Conservation (phyloP, 2,888 invertebrate genomes). For the Terebella lapidaria region DNA sequence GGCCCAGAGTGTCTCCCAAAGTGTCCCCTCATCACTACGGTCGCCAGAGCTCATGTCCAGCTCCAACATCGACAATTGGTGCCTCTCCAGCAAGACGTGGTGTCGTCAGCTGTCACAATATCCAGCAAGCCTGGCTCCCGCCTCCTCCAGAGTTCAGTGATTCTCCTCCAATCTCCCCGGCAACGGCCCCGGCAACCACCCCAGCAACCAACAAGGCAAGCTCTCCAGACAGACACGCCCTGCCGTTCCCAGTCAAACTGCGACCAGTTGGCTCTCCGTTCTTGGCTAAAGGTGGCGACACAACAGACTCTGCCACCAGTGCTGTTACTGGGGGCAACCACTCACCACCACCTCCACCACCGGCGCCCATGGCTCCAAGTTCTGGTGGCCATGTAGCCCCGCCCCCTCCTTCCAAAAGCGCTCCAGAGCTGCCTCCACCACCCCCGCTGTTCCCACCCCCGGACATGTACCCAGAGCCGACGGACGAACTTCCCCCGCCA, state of each 20-base stretch:
- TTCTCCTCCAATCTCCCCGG: no score
- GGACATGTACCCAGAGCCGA: background rate
- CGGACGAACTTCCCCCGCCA: background rate
- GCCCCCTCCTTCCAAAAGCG: background rate
- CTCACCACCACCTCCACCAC: background rate
- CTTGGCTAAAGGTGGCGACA: no score
- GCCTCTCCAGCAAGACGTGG: no score
- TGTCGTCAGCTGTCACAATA: no score
- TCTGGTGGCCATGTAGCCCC: background rate
- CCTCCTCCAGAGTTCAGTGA: no score
- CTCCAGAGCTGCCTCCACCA: background rate
- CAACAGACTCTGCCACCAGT: background rate
- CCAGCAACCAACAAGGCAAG: background rate
- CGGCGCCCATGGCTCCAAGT: background rate
- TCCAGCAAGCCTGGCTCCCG: no score
- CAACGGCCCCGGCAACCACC: no score
- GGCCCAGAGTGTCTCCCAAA: no score
- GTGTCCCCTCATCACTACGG: no score
- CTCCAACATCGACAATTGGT: no score
- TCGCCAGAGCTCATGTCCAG: no score
- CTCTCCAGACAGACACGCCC: background rate
- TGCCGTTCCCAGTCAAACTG: slow-evolving; percentile 3
- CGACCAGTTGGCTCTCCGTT: background rate
- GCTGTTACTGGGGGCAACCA: no score
- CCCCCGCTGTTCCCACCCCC: background rate